A percentile compares a stretch with the other conserved stretches of the same genome.
Conservation (phyloP, 2,797 vertebrate species). For the Xenopus petersii region DNA sequence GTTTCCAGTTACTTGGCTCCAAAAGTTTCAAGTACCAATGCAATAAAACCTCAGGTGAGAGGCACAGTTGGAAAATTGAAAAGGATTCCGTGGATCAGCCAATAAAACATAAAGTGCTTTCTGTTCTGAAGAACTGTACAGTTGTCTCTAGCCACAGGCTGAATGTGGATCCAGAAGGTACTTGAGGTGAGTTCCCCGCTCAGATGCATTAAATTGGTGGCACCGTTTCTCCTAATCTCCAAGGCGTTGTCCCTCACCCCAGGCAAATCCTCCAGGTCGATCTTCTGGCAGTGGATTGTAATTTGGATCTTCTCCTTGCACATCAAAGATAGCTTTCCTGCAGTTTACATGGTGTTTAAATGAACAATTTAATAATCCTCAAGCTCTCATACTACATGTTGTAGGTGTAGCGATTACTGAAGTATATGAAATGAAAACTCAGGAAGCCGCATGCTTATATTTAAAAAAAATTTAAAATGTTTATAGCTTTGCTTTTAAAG, state of each 20-base stretch:
- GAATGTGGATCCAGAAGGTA: conserved; percentile 43
- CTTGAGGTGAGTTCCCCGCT: conserved; percentile 47
- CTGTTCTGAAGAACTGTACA: conserved; percentile 53
- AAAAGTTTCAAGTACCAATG: conserved; percentile 54
- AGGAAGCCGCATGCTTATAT: no score
- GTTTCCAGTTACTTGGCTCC: conserved; percentile 61
- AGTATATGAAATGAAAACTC: no score
- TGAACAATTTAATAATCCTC: no score
- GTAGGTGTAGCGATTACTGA: no score
- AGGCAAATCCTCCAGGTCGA: conserved; percentile 87
- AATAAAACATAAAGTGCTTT: conserved; percentile 67
- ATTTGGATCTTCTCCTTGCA: conserved; percentile 89
- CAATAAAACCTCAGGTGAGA: conserved; percentile 37
- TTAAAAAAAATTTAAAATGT: no score
- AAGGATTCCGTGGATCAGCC: conserved; percentile 52
- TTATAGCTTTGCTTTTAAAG: no score
- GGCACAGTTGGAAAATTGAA: conserved; percentile 51
- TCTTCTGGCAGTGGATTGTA: conserved; percentile 95
- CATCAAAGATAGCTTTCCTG: conserved; percentile 95
- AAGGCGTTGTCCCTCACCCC: conserved; percentile 91
- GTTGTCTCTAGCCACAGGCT: conserved; percentile 45
- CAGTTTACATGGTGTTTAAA: background rate
- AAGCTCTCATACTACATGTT: no score
- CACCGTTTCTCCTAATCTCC: conserved; percentile 72
- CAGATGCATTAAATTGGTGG: conserved; percentile 33